Evolutionary conservation across 1,140 invertebrate species (phyloP).

Genomic region (Acromyrmex heyeri): DNA sequence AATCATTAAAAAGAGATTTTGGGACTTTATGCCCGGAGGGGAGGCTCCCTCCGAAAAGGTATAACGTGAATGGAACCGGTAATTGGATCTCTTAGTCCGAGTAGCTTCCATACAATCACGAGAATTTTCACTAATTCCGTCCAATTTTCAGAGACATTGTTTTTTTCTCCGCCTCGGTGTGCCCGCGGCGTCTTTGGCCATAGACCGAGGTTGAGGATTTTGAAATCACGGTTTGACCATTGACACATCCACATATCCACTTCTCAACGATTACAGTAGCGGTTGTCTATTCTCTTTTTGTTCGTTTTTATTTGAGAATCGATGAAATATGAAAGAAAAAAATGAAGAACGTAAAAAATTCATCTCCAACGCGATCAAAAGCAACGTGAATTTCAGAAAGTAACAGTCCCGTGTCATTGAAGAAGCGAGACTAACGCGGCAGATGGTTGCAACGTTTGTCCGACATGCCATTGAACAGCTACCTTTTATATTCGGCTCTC

Average conservation of each 20-base stretch:
- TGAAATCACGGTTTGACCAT: constrained; percentile 17
- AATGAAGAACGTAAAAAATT: constrained; percentile 22
- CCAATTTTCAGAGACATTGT: constrained; percentile 82
- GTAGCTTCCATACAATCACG: constrained; percentile 70
- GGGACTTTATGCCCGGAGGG: constrained; percentile 67
- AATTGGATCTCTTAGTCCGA: constrained; percentile 74
- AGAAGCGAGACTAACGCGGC: constrained; percentile 22
- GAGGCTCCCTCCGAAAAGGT: constrained; percentile 51
- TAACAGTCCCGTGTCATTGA: constrained; percentile 33
- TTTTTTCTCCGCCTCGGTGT: constrained; percentile 44
- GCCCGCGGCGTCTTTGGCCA: constrained; percentile 28
- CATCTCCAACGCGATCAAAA: constrained; percentile 48
- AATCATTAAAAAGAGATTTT: constrained; percentile 85
- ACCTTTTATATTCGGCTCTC: neutral
- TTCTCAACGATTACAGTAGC: constrained; percentile 48
- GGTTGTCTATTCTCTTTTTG: constrained; percentile 47
- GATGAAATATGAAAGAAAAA: constrained; percentile 7
- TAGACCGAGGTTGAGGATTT: constrained; percentile 1
- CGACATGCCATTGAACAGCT: neutral
- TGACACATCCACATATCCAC: neutral
- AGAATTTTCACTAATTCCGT: constrained; percentile 82
- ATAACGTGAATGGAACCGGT: constrained; percentile 80
- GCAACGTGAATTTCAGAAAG: constrained; percentile 43
- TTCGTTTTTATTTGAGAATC: neutral
- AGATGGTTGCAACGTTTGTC: constrained; percentile 53